Conservation (phyloP, 2,888 invertebrate genomes). For the Nineta flava region DNA sequence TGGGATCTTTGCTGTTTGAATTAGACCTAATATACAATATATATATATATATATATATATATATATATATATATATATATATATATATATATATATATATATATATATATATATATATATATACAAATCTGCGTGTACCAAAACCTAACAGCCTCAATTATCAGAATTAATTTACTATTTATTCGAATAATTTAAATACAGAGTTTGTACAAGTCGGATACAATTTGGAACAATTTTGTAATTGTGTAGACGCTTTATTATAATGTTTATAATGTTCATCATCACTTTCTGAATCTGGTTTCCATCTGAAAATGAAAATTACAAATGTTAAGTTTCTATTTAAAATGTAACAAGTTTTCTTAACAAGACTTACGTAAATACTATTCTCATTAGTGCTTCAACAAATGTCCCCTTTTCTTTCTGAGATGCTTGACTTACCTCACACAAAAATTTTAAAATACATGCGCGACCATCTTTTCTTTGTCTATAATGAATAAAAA, state of each 20-base stretch:
- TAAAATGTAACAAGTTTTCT: too few relatives aligned
- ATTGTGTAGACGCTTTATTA: conserved; percentile 26
- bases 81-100: too few relatives aligned
- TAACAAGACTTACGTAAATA: conserved; percentile 43
- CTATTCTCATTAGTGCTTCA: conserved; percentile 43
- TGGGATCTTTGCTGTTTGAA: too few relatives aligned
- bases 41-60: too few relatives aligned
- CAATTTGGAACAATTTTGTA: conserved; percentile 28
- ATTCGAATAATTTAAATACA: conserved; percentile 15
- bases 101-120: too few relatives aligned
- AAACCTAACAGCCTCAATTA: too few relatives aligned
- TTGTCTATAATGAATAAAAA: conserved; percentile 19
- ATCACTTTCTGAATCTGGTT: conserved; percentile 23
- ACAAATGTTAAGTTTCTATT: too few relatives aligned
- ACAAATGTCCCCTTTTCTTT: conserved; percentile 38
- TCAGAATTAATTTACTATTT: neutral
- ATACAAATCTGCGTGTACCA: too few relatives aligned
- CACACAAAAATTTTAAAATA: conserved; percentile 47
- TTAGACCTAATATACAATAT: too few relatives aligned
- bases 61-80: too few relatives aligned
- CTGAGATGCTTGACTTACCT: conserved; percentile 35
- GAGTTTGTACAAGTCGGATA: conserved; percentile 30
- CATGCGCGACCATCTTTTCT: conserved; percentile 38
- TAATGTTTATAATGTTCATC: conserved; percentile 22
- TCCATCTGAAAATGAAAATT: conserved; percentile 28